Base-by-base conservation (phyloP, 1,140 invertebrate genomes). In the Drosophila baimaii region DNA sequence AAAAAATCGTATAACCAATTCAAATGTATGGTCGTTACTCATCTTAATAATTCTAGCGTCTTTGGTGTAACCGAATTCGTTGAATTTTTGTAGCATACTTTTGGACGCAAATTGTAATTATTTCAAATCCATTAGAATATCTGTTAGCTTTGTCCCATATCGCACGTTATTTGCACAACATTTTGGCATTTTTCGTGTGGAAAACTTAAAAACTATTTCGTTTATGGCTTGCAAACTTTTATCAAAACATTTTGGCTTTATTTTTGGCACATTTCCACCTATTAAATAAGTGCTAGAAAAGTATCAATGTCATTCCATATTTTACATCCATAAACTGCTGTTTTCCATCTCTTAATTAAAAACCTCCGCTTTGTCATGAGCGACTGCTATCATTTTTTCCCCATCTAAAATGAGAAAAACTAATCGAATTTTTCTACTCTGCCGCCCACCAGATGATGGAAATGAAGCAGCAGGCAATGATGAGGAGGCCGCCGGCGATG, bases 401-500 rank as follows among this genome's bases (percentile, higher is more conserved):
- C 17, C 3, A 27, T 5, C 10, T 25, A 10, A 12, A 5, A 35
- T 17, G 3, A 17, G n/a, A 0, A 10, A 13, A 25, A 31, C 25
- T 55, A 46, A 69, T 39, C 8, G 0, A 35, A 37, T 15, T 27
- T 7, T 6, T 70, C 4, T n/a, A 10, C 12, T 62, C 10, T 25
- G 17, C 27, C n/a, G 10, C 9, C 25, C 10, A 8, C 2, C 10
- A 72, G 66, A 58, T 46, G 69, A 71, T n/a, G 69, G 21, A 31
- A 19, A 27, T 2, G 58, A 39, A 23, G 23, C 35, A 8, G 39
- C 51, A 25, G 41, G 27, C 5, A 77, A 86, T 12, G 81, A 85
- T 6, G 83, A 81, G 19, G 81, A 79, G 44, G 33, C 47, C 21
- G 79, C 49, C 2, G 85, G 70, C 12, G 81, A 89, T 74, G 71